Percentiles rank a stretch among this genome's conserved stretches.
These are phyloP conservation scores for Numida meleagris DNA, from an alignment of 2,113 vertebrate genomes.

Conservation along the genomic window DNA sequence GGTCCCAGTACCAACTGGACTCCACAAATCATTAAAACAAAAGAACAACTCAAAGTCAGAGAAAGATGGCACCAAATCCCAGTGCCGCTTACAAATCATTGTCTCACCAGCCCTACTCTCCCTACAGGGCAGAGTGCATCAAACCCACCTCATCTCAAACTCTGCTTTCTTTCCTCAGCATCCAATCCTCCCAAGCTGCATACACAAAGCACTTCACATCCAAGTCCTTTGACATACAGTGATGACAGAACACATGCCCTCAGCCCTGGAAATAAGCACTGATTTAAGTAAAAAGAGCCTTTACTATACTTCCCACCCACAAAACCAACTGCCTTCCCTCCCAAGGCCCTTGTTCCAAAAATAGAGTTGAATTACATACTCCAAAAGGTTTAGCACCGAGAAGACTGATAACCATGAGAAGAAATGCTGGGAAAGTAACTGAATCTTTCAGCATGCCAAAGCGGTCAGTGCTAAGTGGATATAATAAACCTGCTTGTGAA, in stretches of 20 bases:
- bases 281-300: not conserved
- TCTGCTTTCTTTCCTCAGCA: not conserved
- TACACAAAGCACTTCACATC: not conserved
- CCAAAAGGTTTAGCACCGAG: not conserved
- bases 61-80: not conserved
- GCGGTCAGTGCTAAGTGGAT: constrained; percentile 47
- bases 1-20: not conserved
- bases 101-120: not conserved
- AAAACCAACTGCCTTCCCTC: not conserved
- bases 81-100: not conserved
- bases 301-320: not conserved
- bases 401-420: constrained; percentile 7
- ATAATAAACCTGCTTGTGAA: constrained; percentile 42
- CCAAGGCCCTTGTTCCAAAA: not conserved
- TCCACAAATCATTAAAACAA: not conserved
- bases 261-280: not conserved
- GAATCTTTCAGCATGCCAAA: not conserved
- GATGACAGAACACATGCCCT: not conserved
- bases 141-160: not conserved
- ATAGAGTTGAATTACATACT: not conserved
- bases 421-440: constrained; percentile 21
- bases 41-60: not conserved
- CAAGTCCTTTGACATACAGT: not conserved
- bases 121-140: not conserved
- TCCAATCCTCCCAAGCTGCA: not conserved